A percentile compares a stretch with the other conserved stretches of the same genome.
These are phyloP conservation scores for Astreopora myriophthalma DNA, from an alignment of 64 coral and sea anemone genomes.

Conservation along the genomic window DNA sequence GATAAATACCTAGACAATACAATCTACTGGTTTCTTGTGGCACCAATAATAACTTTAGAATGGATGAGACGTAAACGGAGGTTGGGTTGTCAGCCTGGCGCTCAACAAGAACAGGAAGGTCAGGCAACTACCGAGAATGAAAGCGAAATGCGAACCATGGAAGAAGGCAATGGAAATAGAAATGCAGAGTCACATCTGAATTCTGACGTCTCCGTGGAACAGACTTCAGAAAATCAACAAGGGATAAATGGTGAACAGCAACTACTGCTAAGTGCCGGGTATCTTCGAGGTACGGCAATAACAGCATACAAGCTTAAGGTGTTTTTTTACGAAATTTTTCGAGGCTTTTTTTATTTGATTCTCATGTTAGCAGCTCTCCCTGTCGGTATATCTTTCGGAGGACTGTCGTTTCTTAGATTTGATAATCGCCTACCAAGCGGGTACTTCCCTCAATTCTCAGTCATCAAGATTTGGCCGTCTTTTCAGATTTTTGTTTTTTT, in stretches of 20 bases:
- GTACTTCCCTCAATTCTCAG: too few relatives aligned
- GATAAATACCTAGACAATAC: background rate
- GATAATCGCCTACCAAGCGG: background rate
- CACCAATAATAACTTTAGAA: background rate
- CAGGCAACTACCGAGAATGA: background rate
- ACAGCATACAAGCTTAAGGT: too few relatives aligned
- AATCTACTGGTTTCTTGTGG: background rate
- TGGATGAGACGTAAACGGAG: background rate
- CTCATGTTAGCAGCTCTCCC: background rate
- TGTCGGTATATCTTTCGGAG: background rate
- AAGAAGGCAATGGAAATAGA: background rate
- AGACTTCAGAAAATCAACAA: background rate
- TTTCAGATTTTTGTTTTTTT: background rate
- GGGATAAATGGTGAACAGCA: background rate
- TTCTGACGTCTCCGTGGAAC: background rate
- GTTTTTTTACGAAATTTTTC: background rate
- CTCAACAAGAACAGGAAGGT: background rate
- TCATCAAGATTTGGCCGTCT: background rate
- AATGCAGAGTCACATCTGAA: background rate
- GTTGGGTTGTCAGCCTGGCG: background rate
- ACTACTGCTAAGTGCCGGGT: background rate
- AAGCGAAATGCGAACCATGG: background rate
- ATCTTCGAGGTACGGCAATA: background rate
- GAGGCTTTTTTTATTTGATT: background rate
- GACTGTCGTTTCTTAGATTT: background rate